phyloP scores from a whole-genome alignment of 2,113 vertebrate genomes.

The Sturnira hondurensis region DNA sequence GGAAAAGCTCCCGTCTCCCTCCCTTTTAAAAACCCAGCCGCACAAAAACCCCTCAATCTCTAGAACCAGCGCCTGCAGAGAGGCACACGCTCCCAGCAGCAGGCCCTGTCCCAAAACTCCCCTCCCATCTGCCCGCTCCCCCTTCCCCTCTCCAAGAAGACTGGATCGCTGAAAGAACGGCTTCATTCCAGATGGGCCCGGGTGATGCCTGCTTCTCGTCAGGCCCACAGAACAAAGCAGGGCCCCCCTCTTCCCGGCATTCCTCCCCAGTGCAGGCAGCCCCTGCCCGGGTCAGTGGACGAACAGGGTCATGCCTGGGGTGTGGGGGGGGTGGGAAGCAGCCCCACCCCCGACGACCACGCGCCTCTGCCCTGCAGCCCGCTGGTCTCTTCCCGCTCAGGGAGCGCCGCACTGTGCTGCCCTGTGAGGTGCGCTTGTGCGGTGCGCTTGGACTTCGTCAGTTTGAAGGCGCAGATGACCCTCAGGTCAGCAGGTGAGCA shows the following conservation, averaged over 20 bases:
- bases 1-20: neutral
- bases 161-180: neutral
- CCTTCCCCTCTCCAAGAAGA: neutral
- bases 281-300: neutral
- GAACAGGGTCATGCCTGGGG: neutral
- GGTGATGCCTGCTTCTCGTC: neutral
- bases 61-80: neutral
- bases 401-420: neutral
- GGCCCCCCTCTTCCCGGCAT: neutral
- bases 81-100: neutral
- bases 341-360: neutral
- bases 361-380: neutral
- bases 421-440: neutral
- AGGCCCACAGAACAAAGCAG: neutral
- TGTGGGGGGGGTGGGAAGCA: rapidly evolving
- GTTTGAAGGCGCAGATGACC: neutral
- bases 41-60: neutral
- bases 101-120: neutral
- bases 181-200: neutral
- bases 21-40: neutral
- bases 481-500: constrained; percentile 24
- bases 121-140: neutral
- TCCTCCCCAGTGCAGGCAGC: neutral
- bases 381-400: neutral
- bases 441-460: neutral